Percentiles rank a stretch among this genome's conserved stretches.
These are phyloP conservation scores for Pocillopora meandrina DNA, from an alignment of 92 coral and sea anemone species.

Conservation along the genomic window DNA sequence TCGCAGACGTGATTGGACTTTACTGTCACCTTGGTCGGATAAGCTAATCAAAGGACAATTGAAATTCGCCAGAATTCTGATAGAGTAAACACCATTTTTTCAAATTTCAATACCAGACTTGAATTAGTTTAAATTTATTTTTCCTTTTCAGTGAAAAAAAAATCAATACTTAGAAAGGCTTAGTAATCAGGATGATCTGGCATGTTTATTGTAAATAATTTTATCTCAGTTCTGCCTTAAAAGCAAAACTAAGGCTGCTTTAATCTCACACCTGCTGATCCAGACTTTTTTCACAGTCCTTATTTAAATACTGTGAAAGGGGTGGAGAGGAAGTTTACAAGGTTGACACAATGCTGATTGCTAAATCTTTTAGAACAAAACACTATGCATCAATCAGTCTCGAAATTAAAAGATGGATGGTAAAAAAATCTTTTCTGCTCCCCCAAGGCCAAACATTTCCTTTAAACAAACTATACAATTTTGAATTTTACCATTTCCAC, in stretches of 20 bases:
- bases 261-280: no score
- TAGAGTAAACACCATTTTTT: background rate
- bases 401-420: background rate
- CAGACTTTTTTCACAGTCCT: no score
- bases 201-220: background rate
- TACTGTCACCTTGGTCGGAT: background rate
- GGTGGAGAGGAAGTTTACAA: no score
- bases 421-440: background rate
- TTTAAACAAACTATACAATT: background rate
- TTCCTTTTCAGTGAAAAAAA: background rate
- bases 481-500: background rate
- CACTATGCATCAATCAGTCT: no score
- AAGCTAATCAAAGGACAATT: constrained; percentile 14
- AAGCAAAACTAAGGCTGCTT: no score
- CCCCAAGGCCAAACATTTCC: no score
- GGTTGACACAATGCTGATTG: no score
- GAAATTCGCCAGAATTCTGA: background rate
- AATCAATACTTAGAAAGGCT: background rate
- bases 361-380: no score
- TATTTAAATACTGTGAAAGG: no score
- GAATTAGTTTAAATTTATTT: background rate
- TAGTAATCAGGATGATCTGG: background rate
- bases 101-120: background rate
- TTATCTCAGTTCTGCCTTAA: no score
- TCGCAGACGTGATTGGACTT: background rate